phyloP scores from a whole-genome alignment of 2,888 invertebrate genomes.

The Tryphoninae sp. region DNA sequence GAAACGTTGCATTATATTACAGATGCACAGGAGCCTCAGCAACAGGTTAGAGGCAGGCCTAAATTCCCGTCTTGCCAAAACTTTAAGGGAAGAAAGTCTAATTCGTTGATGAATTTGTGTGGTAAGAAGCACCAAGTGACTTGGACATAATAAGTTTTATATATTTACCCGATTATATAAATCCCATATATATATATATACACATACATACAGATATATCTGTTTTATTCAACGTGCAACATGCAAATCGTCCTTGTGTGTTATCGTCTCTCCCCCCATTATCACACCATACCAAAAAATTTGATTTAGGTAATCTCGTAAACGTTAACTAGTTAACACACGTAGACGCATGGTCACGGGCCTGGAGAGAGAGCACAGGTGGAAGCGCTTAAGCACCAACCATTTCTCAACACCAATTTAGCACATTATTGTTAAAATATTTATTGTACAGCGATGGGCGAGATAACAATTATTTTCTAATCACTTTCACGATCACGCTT shows the following conservation, averaged over 20 bases:
- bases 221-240: conserved; percentile 40
- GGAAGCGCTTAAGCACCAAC: conserved; percentile 69
- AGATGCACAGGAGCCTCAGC: conserved; percentile 91
- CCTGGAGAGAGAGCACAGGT: conserved; percentile 75
- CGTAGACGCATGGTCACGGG: conserved; percentile 79
- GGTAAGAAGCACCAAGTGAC: conserved; percentile 88
- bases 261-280: conserved; percentile 60
- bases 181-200: conserved; percentile 33
- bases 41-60: conserved; percentile 91
- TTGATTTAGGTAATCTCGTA: conserved; percentile 35
- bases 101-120: conserved; percentile 97
- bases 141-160: conserved; percentile 70
- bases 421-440: conserved; percentile 46
- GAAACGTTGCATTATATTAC: conserved; percentile 88
- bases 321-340: conserved; percentile 57
- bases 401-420: conserved; percentile 63
- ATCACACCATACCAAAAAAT: conserved; percentile 51
- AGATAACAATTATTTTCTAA: conserved; percentile 41
- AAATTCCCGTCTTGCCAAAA: conserved; percentile 93
- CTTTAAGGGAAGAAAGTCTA: conserved; percentile 96
- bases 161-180: conserved; percentile 54
- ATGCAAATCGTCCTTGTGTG: conserved; percentile 31
- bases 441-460: conserved; percentile 24
- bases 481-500: conserved; percentile 7
- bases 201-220: conserved; percentile 44